Conservation (phyloP, 2,113 vertebrate genomes). For the Turdus rufiventris region DNA sequence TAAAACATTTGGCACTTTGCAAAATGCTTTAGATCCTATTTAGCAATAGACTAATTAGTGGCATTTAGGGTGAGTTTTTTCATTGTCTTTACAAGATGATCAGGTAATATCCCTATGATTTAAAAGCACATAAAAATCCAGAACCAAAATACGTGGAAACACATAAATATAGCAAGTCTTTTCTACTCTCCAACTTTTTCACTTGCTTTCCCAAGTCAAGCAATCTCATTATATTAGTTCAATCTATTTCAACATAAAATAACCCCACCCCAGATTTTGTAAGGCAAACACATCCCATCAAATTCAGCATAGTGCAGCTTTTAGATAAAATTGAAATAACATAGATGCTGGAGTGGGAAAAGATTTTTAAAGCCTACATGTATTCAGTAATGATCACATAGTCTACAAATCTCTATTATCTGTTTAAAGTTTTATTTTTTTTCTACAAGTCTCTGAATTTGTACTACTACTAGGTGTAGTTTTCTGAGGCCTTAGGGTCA, state of each 20-base stretch:
- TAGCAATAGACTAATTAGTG: neutral
- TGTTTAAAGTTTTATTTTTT: neutral
- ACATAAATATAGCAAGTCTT: neutral
- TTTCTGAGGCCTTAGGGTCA: neutral
- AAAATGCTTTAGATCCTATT: neutral
- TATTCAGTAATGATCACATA: neutral
- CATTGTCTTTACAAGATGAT: neutral
- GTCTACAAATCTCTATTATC: neutral
- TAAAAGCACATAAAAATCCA: neutral
- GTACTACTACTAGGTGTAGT: neutral
- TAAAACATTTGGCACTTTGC: neutral
- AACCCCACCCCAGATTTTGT: neutral
- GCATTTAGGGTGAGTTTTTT: neutral
- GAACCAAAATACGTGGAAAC: neutral
- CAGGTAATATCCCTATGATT: neutral
- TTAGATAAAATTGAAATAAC: neutral
- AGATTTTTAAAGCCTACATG: neutral
- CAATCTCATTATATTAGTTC: neutral
- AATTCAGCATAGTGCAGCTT: neutral
- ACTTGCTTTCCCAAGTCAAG: rapidly evolving
- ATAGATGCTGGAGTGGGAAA: neutral
- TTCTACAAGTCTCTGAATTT: neutral
- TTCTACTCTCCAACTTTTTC: neutral
- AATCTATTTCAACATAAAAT: neutral
- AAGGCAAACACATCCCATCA: neutral